Base-by-base conservation (phyloP, 2,888 invertebrate genomes). In the Cryptosula pallasiana region DNA sequence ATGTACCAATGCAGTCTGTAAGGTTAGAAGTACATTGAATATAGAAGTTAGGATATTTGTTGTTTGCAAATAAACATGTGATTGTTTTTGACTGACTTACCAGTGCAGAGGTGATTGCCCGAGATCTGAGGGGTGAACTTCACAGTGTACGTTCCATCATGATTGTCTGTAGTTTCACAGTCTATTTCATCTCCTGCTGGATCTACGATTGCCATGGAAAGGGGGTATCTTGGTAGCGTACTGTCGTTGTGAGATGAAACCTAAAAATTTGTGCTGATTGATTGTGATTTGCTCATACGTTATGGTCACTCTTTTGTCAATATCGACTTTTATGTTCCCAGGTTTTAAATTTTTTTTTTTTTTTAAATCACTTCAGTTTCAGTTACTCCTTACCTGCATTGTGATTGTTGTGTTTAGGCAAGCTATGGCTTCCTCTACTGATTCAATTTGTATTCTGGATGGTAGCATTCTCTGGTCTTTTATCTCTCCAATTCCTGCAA, bases 121-220 rank as follows among this genome's bases (percentile, higher is more conserved):
- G 75, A 73, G 1, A 76, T 54, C 27, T 73, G 71, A n/a, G 77
- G 76, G 13, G 75, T 57, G 34, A 75, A 76, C n/a, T 72, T 73
- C 13, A 74, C 71, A 13, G 75, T 74, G 57, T 76, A 77, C 20
- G 54, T 35, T n/a, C 75, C 77, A n/a, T 70, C 45, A 25, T 71
- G 69, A 13, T 55, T 55, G 36, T 73, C 63, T 36, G 75, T 69
- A 20, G 74, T 54, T 34, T 69, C n/a, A 32, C 71, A 71, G 9
- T 73, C 74, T 20, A 77, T 69, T 23, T 69, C 71, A 57, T 77
- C 76, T 23, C 75, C 75, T 35, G 73, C 69, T 13, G 72, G 69
- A 69, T 77, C 77, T 1, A 55, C 55, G 13, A 77, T 73, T 35
- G 73, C 75, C 23, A 75, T 73, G 1, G 55, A 69, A 29, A 76